These are phyloP conservation scores for Pteropus rufus DNA, from an alignment of 2,797 vertebrate species.

Conservation along the genomic window DNA sequence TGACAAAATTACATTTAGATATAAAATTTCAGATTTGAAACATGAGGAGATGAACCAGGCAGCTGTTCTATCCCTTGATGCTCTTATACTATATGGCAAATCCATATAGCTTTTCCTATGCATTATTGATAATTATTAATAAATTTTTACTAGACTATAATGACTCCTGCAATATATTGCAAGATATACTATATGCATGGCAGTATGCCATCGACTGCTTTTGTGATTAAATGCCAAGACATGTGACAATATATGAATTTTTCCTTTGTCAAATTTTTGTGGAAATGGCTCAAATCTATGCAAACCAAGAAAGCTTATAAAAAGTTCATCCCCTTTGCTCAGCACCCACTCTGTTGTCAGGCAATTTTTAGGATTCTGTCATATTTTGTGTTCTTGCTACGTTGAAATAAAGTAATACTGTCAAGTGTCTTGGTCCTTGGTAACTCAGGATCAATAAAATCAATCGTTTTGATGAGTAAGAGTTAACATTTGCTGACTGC, in stretches of 20 bases:
- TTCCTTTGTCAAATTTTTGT: not conserved
- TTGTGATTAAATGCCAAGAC: not conserved
- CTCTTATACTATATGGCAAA: not conserved
- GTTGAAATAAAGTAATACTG: not conserved
- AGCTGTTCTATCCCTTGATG: not conserved
- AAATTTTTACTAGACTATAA: not conserved
- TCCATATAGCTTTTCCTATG: not conserved
- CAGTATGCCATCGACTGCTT: not conserved
- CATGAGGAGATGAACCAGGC: not conserved
- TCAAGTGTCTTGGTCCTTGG: not conserved
- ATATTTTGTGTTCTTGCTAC: not conserved
- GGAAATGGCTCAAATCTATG: not conserved
- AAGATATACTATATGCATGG: not conserved
- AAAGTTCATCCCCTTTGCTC: not conserved
- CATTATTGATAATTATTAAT: not conserved
- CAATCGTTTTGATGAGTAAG: not conserved
- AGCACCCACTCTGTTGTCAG: not conserved
- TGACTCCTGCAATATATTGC: not conserved
- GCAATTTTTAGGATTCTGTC: not conserved
- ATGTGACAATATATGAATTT: not conserved
- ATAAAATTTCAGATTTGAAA: not conserved
- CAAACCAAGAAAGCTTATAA: not conserved
- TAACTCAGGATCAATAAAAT: not conserved
- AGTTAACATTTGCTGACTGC: not conserved
- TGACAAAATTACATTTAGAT: not conserved